phyloP scores from a whole-genome alignment of 2,888 invertebrate genomes.

The Mesorhabditis spiculigera region DNA sequence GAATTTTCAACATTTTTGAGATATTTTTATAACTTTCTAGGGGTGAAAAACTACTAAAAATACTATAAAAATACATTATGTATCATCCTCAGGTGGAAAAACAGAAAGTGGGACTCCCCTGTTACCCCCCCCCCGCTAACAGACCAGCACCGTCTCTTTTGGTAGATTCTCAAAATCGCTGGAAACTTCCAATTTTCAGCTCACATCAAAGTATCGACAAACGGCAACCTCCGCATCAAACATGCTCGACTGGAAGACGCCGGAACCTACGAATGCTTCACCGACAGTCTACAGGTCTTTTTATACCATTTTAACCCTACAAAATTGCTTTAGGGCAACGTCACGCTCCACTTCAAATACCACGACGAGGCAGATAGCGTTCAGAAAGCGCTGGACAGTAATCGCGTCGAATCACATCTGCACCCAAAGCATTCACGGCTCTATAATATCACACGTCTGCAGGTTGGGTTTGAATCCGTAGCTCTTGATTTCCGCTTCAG shows the following conservation, averaged over 20 bases:
- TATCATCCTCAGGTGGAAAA: no score
- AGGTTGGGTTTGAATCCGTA: neutral
- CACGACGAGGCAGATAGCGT: slow-evolving; percentile 38
- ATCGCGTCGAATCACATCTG: neutral
- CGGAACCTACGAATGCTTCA: slow-evolving; percentile 69
- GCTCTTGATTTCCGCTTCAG: slow-evolving; percentile 9
- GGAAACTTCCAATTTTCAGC: slow-evolving; percentile 16
- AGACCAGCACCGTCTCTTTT: neutral
- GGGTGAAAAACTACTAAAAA: no score
- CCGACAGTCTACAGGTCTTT: slow-evolving; percentile 53
- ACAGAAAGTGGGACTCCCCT: no score
- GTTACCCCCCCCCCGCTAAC: no score
- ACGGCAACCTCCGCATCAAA: slow-evolving; percentile 80
- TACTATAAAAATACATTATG: no score
- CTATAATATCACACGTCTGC: neutral
- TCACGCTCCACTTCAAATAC: slow-evolving; percentile 76
- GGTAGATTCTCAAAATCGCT: neutral
- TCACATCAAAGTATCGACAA: slow-evolving; percentile 76
- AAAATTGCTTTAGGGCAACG: slow-evolving; percentile 68
- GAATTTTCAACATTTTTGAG: no score
- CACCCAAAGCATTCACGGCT: neutral
- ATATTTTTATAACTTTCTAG: no score
- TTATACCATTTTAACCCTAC: neutral
- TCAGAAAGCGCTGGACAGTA: neutral
- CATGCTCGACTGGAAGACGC: slow-evolving; percentile 67